Evolutionary conservation across 2,113 vertebrate genomes (phyloP).

Genomic region (Pagrus major): DNA sequence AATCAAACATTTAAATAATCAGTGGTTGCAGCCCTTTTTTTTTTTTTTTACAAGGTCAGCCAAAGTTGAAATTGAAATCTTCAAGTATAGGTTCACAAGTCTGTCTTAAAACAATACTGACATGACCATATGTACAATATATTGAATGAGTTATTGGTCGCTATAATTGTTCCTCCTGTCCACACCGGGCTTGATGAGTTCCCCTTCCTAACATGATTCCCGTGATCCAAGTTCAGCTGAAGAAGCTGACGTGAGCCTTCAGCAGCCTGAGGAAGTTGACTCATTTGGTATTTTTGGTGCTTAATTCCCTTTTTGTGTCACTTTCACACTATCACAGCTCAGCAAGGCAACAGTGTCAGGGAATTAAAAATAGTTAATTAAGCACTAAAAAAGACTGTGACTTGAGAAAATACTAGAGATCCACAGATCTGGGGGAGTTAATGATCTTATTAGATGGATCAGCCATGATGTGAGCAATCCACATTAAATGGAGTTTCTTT

Average conservation of each 20-base stretch:
- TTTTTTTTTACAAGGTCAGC: not conserved
- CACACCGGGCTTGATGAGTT: not conserved
- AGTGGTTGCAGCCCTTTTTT: not conserved
- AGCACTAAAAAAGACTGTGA: conserved; percentile 12
- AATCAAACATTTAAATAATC: conserved; percentile 10
- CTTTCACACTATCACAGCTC: conserved; percentile 8
- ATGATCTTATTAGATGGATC: conserved; percentile 8
- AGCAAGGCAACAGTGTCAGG: not conserved
- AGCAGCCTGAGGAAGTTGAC: not conserved
- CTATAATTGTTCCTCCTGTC: conserved; percentile 2
- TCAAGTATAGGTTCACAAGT: not conserved
- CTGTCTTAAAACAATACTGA: not conserved
- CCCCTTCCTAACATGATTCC: not conserved
- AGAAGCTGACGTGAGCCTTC: conserved; percentile 2
- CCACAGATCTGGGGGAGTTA: not conserved
- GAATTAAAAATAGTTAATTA: conserved; percentile 17
- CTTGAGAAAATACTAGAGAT: not conserved
- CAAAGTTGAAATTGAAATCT: not conserved
- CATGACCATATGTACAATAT: not conserved
- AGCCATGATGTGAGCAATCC: not conserved
- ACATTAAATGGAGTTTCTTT: conserved; percentile 17
- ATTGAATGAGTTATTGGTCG: not conserved
- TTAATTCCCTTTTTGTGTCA: not conserved
- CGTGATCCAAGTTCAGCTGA: conserved; percentile 18
- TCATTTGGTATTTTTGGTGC: conserved; percentile 9